Evolutionary conservation across 92 coral and sea anemone species (phyloP).

Genomic region (Isaurus tuberculatus): DNA sequence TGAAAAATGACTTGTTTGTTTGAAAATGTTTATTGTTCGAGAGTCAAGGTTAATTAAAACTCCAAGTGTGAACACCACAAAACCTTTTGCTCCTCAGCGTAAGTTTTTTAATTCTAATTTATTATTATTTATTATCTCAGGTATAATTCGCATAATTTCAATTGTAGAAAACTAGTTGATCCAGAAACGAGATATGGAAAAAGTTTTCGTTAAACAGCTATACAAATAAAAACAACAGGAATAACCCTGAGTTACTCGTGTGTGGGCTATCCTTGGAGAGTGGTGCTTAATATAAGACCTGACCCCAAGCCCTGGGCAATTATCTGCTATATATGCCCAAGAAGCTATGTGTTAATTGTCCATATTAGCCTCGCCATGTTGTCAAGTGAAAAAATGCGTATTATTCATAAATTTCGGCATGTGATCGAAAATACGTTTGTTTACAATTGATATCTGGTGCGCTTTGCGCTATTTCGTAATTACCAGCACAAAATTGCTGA

Average conservation of each 20-base stretch:
- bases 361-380: slow-evolving; percentile 37
- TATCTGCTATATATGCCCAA: slow-evolving; percentile 35
- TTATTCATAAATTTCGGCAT: slow-evolving; percentile 52
- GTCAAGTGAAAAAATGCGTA: slow-evolving; percentile 45
- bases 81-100: slow-evolving; percentile 5
- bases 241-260: neutral
- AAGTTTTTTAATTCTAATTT: slow-evolving; percentile 4
- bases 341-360: slow-evolving; percentile 35
- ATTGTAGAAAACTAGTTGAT: neutral
- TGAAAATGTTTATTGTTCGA: neutral
- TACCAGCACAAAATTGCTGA: slow-evolving; percentile 18
- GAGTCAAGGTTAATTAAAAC: slow-evolving; percentile 6
- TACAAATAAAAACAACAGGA: neutral
- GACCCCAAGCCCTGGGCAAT: slow-evolving; percentile 39
- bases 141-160: neutral
- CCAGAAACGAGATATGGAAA: neutral
- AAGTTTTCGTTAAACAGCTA: neutral
- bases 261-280: slow-evolving; percentile 24
- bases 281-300: slow-evolving; percentile 5
- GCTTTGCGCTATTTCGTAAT: slow-evolving; percentile 17
- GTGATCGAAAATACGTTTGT: slow-evolving; percentile 49
- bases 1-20: too few relatives aligned
- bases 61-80: slow-evolving; percentile 10
- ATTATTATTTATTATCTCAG: neutral
- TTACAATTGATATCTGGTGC: slow-evolving; percentile 43